Evolutionary conservation across 2,888 invertebrate species (phyloP).

Genomic region (Acronicta aceris): DNA sequence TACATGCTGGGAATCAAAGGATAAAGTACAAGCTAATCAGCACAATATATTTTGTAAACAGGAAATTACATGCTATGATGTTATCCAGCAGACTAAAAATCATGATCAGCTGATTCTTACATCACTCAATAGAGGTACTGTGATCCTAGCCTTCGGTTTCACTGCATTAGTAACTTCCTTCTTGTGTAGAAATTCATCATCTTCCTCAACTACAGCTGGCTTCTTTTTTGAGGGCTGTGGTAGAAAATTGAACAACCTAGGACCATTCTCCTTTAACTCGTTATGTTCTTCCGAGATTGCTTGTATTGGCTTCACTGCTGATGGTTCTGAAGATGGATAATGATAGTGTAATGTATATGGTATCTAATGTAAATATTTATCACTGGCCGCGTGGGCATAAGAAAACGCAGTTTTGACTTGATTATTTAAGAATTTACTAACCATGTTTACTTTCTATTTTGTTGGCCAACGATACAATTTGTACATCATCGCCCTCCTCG

Average conservation of each 20-base stretch:
- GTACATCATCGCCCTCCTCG: slow-evolving; percentile 62
- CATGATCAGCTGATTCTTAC: slow-evolving; percentile 70
- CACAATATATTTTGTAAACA: no score
- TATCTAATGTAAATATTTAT: no score
- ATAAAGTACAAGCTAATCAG: no score
- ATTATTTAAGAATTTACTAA: slow-evolving; percentile 4
- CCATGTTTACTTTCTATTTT: slow-evolving; percentile 55
- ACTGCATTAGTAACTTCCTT: slow-evolving; percentile 79
- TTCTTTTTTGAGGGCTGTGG: slow-evolving; percentile 85
- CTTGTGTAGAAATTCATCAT: slow-evolving; percentile 91
- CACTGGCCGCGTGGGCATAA: background rate
- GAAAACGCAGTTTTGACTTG: background rate
- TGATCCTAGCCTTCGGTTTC: slow-evolving; percentile 90
- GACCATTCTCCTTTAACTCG: slow-evolving; percentile 38
- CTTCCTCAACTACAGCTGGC: slow-evolving; percentile 84
- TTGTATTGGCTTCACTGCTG: slow-evolving; percentile 19
- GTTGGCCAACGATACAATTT: slow-evolving; percentile 61
- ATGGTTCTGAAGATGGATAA: slow-evolving; percentile 26
- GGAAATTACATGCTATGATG: no score
- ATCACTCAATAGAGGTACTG: slow-evolving; percentile 91
- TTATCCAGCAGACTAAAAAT: no score
- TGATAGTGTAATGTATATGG: background rate
- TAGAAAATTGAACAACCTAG: slow-evolving; percentile 76
- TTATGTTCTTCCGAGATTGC: slow-evolving; percentile 11
- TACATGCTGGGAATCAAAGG: no score